Percentiles rank a stretch among this genome's conserved stretches.
Conservation (phyloP, 2,113 vertebrate species). For the Ammodytes dubius region DNA sequence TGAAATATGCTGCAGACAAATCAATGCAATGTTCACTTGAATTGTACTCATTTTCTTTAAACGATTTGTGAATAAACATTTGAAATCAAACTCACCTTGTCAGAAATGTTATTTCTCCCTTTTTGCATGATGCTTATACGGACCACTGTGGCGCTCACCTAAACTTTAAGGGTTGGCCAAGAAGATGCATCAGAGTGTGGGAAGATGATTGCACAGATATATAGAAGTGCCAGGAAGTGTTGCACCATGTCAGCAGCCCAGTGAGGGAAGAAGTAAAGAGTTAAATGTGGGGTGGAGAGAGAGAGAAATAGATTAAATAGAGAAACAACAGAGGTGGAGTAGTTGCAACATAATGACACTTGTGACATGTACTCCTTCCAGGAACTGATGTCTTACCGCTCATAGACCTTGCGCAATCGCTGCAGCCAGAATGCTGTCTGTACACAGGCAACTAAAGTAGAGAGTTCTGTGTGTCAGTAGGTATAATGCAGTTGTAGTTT, state of each 20-base stretch:
- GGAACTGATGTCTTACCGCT: conserved; percentile 79
- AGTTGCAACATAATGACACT: conserved; percentile 39
- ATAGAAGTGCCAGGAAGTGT: conserved; percentile 51
- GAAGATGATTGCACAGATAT: conserved; percentile 5
- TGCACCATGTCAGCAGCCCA: not conserved
- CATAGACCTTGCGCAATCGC: conserved; percentile 80
- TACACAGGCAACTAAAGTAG: not conserved
- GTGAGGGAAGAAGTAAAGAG: conserved; percentile 8
- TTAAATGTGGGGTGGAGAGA: conserved; percentile 40
- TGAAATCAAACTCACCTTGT: conserved; percentile 64
- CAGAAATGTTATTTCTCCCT: conserved; percentile 54
- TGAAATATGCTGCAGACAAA: conserved; percentile 54
- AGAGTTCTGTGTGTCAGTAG: conserved; percentile 34
- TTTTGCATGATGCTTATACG: not conserved
- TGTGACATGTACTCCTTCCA: conserved; percentile 63
- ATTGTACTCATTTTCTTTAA: conserved; percentile 65
- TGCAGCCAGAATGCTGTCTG: conserved; percentile 40
- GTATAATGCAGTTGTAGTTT: conserved; percentile 26
- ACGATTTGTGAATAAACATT: conserved; percentile 80
- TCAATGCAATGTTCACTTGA: conserved; percentile 60
- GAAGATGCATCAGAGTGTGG: conserved; percentile 19
- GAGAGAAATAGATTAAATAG: not conserved
- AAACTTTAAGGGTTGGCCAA: not conserved
- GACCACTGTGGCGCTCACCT: not conserved
- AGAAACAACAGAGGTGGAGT: conserved; percentile 12